These are phyloP conservation scores for Stenopsyche tienmushanensis DNA, from an alignment of 1,140 invertebrate species.

Conservation along the genomic window DNA sequence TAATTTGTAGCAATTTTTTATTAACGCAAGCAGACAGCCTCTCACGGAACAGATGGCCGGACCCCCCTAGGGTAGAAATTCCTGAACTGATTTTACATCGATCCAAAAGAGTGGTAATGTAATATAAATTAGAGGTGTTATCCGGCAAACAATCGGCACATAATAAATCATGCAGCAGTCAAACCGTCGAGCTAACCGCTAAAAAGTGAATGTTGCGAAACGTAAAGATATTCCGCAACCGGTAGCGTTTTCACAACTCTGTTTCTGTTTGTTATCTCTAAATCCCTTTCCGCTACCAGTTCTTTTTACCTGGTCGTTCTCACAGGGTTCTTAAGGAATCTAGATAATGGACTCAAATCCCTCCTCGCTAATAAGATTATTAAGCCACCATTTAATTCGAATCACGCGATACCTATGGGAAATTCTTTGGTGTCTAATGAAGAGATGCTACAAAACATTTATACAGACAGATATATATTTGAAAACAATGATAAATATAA, in stretches of 20 bases:
- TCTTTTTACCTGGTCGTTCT: slow-evolving; percentile 9
- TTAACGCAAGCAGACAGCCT: too few species aligned
- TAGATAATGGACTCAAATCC: neutral
- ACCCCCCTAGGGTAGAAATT: too few species aligned
- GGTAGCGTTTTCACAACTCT: too few species aligned
- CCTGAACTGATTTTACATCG: too few species aligned
- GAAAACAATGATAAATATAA: too few species aligned
- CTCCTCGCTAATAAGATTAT: slow-evolving; percentile 1
- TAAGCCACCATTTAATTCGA: slow-evolving; percentile 3
- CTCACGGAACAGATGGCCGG: too few species aligned
- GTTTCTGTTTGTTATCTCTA: slow-evolving; percentile 20
- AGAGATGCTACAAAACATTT: too few species aligned
- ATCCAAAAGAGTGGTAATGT: too few species aligned
- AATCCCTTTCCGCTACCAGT: slow-evolving; percentile 20
- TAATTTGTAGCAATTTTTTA: too few species aligned
- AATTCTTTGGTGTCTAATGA: too few species aligned
- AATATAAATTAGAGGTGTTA: neutral
- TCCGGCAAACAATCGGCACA: neutral
- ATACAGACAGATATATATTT: too few species aligned
- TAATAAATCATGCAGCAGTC: neutral
- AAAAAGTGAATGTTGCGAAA: neutral
- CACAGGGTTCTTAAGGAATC: too few species aligned
- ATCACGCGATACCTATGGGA: slow-evolving; percentile 3
- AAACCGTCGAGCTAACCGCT: neutral
- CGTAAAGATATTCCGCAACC: neutral